phyloP scores from a whole-genome alignment of 2,888 invertebrate genomes.

The Amiota communis region DNA sequence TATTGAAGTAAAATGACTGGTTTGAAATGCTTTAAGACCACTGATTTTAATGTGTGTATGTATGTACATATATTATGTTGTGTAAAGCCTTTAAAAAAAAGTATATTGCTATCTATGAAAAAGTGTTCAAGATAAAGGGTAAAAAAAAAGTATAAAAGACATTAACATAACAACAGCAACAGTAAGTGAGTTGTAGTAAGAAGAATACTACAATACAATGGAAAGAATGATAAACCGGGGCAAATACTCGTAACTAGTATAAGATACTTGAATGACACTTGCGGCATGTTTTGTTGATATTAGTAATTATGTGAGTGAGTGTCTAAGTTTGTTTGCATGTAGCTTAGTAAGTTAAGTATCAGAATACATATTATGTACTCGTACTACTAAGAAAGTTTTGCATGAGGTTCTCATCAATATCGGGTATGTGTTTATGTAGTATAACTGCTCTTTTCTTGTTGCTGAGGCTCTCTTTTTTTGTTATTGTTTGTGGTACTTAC shows the following conservation, averaged over 20 bases:
- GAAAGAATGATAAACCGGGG: not conserved
- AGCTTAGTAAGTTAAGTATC: not conserved
- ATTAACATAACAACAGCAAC: not conserved
- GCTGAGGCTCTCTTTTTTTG: too few species aligned
- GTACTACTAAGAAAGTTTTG: not conserved
- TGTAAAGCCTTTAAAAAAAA: too few species aligned
- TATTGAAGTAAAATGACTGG: too few species aligned
- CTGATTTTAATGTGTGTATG: too few species aligned
- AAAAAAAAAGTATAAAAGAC: not conserved
- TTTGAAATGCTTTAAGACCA: too few species aligned
- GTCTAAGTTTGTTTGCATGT: not conserved
- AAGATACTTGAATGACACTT: slow-evolving; percentile 12
- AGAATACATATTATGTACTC: not conserved
- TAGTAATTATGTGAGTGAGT: slow-evolving; percentile 10
- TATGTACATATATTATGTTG: too few species aligned
- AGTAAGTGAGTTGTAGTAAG: too few species aligned
- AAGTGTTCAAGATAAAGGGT: not conserved
- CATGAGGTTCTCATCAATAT: not conserved
- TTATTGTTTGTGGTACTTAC: too few species aligned
- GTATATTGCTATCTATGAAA: not conserved
- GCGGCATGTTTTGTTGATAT: slow-evolving; percentile 18
- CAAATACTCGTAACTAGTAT: not conserved
- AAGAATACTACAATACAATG: too few species aligned
- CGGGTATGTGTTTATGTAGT: too few species aligned
- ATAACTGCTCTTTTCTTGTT: too few species aligned